phyloP scores from a whole-genome alignment of 1,140 invertebrate species.

The Temnothorax curvispinosus region DNA sequence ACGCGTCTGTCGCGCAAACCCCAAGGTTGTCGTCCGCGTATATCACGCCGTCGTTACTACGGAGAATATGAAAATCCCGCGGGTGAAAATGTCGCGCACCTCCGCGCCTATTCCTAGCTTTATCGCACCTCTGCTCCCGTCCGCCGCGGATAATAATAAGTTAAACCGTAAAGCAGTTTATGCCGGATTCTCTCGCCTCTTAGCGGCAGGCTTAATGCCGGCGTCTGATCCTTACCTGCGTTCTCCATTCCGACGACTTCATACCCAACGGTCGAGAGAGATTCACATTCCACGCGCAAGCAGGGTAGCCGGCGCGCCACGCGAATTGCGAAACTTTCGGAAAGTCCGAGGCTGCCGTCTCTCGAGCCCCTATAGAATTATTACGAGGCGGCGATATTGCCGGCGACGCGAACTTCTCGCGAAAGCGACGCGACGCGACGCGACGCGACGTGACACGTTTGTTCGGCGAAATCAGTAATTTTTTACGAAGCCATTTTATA shows the following conservation, averaged over 20 bases:
- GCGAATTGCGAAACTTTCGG: conserved; percentile 43
- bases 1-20: conserved; percentile 42
- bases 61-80: conserved; percentile 49
- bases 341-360: conserved; percentile 8
- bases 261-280: neutral
- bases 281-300: neutral
- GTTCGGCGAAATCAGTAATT: neutral
- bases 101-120: conserved; percentile 34
- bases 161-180: conserved; percentile 55
- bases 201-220: conserved; percentile 24
- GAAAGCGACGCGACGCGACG: neutral
- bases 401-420: conserved; percentile 11
- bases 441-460: neutral
- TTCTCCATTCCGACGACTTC: conserved; percentile 18
- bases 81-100: conserved; percentile 36
- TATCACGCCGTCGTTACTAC: conserved; percentile 34
- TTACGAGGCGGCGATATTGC: conserved; percentile 16
- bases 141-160: conserved; percentile 48
- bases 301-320: neutral
- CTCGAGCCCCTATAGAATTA: neutral
- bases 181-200: conserved; percentile 28
- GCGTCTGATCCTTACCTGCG: conserved; percentile 33
- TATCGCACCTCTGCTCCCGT: conserved; percentile 5
- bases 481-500: neutral
- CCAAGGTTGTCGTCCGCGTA: conserved; percentile 38